Percentiles rank a stretch among this genome's conserved stretches.
Conservation (phyloP, 2,797 vertebrate species). For the Acestrorhynchus altus region DNA sequence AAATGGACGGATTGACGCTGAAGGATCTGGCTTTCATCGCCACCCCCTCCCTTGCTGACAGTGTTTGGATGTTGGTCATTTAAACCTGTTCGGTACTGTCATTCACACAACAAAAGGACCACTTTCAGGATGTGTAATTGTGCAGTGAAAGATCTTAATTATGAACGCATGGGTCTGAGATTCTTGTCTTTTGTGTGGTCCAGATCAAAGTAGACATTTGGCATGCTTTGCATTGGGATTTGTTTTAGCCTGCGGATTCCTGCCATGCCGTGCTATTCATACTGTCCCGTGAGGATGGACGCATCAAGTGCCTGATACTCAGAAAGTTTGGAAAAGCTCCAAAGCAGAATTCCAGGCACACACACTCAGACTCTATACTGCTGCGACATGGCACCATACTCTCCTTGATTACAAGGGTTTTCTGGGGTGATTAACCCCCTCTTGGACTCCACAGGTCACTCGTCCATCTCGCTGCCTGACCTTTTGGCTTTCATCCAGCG, state of each 20-base stretch:
- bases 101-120: neutral
- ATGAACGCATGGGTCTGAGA: neutral
- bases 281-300: constrained; percentile 38
- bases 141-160: neutral
- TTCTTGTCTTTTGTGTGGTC: constrained; percentile 36
- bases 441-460: constrained; percentile 17
- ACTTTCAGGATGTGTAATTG: neutral
- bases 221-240: constrained; percentile 12
- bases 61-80: neutral
- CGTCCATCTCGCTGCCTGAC: constrained; percentile 29
- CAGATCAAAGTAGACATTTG: constrained; percentile 31
- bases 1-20: too few species aligned
- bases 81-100: neutral
- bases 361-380: neutral
- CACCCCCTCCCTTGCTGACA: too few species aligned
- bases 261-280: constrained; percentile 56
- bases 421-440: constrained; percentile 52
- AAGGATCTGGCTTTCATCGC: too few species aligned
- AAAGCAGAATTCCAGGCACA: constrained; percentile 18
- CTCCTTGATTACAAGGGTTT: constrained; percentile 34
- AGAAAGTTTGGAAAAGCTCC: constrained; percentile 37
- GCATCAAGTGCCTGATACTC: constrained; percentile 22
- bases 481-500: constrained; percentile 48
- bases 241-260: constrained; percentile 49
- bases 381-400: neutral